Conservation (phyloP, 1,140 invertebrate genomes). For the Pseudomyrmex concolor region DNA sequence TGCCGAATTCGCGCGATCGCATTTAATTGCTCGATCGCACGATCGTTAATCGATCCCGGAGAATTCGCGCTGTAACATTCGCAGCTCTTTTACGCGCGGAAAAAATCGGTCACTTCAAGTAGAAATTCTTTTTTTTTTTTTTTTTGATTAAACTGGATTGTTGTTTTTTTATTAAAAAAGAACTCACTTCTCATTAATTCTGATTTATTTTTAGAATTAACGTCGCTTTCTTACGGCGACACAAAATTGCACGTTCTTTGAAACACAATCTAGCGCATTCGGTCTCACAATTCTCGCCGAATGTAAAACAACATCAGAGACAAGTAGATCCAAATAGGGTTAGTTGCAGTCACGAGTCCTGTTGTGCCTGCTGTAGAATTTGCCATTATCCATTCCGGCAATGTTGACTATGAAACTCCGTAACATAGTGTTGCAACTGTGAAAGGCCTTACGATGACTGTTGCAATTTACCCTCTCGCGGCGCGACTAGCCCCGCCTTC, state of each 20-base stretch:
- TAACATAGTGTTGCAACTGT: conserved; percentile 42
- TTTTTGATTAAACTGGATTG: no score
- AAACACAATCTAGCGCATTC: neutral
- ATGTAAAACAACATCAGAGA: neutral
- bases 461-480: conserved; percentile 53
- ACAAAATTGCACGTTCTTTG: neutral
- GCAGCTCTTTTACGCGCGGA: neutral
- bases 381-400: conserved; percentile 49
- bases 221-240: no score
- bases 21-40: conserved; percentile 68
- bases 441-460: conserved; percentile 46
- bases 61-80: conserved; percentile 50
- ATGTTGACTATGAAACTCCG: conserved; percentile 48
- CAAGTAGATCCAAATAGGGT: neutral
- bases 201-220: no score
- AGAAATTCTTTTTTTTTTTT: neutral
- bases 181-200: no score
- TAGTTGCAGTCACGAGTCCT: conserved; percentile 45
- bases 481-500: conserved; percentile 45
- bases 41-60: conserved; percentile 43
- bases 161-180: no score
- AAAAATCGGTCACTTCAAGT: neutral
- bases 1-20: conserved; percentile 73
- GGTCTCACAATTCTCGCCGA: neutral
- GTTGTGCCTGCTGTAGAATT: conserved; percentile 32